phyloP scores from a whole-genome alignment of 1,140 invertebrate species.

The Piezodorus guildinii region DNA sequence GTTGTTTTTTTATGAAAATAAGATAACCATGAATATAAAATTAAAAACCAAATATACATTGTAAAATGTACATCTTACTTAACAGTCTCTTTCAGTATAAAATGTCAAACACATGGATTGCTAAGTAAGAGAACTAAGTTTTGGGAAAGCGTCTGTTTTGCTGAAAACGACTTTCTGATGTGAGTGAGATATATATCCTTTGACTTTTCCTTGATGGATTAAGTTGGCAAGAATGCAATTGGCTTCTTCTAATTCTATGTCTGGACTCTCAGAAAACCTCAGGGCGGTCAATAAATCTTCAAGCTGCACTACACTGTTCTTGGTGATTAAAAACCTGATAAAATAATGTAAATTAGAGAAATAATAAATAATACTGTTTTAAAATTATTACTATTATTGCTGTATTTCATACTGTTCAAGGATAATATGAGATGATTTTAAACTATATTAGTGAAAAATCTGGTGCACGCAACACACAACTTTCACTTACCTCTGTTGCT shows the following conservation, averaged over 20 bases:
- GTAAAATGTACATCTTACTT: too few relatives aligned
- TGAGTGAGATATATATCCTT: slow-evolving; percentile 95
- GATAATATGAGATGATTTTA: too few relatives aligned
- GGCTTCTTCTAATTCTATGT: slow-evolving; percentile 85
- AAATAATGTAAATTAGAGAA: slow-evolving; percentile 20
- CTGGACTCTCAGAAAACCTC: slow-evolving; percentile 64
- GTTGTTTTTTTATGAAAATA: too few relatives aligned
- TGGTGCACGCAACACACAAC: too few relatives aligned
- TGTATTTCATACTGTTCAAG: too few relatives aligned
- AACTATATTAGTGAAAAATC: too few relatives aligned
- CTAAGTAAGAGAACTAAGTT: slow-evolving; percentile 40
- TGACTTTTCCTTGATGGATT: slow-evolving; percentile 87
- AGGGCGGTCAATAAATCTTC: slow-evolving; percentile 68
- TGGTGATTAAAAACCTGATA: slow-evolving; percentile 60
- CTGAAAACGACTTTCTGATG: slow-evolving; percentile 95
- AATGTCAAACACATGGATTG: neutral
- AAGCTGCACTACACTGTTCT: slow-evolving; percentile 85
- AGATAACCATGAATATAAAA: too few relatives aligned
- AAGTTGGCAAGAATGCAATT: slow-evolving; percentile 94
- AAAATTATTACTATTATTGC: too few relatives aligned
- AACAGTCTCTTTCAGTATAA: too few relatives aligned
- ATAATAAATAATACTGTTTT: too few relatives aligned
- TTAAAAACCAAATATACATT: too few relatives aligned
- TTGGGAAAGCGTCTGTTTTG: slow-evolving; percentile 92
- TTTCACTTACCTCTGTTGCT: too few relatives aligned